A percentile compares a stretch with the other conserved stretches of the same genome.
phyloP scores from a whole-genome alignment of 2,113 vertebrate species.

The Morone chrysops region DNA sequence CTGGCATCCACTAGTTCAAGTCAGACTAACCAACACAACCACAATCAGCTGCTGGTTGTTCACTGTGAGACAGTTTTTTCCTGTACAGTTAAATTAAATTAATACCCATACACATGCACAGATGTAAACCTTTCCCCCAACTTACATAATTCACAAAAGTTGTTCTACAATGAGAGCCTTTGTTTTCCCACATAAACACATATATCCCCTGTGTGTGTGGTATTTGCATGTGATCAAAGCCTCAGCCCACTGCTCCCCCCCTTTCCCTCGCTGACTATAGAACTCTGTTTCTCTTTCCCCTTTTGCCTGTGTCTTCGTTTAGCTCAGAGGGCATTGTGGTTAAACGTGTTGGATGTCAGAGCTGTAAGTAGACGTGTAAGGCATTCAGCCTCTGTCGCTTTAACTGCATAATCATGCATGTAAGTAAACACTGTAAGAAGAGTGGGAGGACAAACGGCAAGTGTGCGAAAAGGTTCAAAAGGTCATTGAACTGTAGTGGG shows the following conservation, averaged over 20 bases:
- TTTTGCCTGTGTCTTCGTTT: slow-evolving; percentile 18
- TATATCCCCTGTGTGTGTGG: slow-evolving; percentile 51
- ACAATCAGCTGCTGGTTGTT: slow-evolving; percentile 5
- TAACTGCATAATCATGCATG: slow-evolving; percentile 25
- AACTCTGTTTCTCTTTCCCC: slow-evolving; percentile 31
- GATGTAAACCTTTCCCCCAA: slow-evolving; percentile 5
- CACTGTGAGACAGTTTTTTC: neutral
- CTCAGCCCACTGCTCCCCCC: slow-evolving; percentile 33
- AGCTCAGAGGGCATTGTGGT: slow-evolving; percentile 38
- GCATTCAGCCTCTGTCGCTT: slow-evolving; percentile 31
- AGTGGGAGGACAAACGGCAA: slow-evolving; percentile 41
- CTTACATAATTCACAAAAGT: slow-evolving; percentile 33
- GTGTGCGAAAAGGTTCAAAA: slow-evolving; percentile 23
- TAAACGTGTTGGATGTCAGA: slow-evolving; percentile 50
- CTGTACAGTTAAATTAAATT: neutral
- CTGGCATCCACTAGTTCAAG: slow-evolving; percentile 31
- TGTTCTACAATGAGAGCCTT: slow-evolving; percentile 51
- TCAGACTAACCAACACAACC: slow-evolving; percentile 31
- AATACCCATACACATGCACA: neutral
- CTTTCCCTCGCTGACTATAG: slow-evolving; percentile 16
- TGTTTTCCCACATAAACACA: slow-evolving; percentile 61
- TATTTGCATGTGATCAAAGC: slow-evolving; percentile 72
- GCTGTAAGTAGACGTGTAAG: slow-evolving; percentile 38
- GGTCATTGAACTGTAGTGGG: neutral
- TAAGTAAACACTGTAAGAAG: slow-evolving; percentile 35